Evolutionary conservation across 2,113 vertebrate species (phyloP).

Genomic region (cat (Felis catus)): DNA sequence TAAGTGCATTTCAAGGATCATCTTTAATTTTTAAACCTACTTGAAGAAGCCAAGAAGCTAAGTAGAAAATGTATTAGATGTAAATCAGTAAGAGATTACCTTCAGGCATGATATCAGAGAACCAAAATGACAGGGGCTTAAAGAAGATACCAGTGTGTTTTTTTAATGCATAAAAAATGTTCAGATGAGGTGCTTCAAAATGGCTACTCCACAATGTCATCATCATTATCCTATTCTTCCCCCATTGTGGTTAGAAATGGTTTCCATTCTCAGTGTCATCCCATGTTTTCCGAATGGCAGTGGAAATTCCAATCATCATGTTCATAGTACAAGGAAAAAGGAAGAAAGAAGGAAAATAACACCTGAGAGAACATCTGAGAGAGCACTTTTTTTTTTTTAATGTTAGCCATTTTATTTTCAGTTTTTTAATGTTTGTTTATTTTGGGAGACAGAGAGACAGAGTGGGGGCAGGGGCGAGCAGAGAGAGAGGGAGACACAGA

Average conservation of each 20-base stretch:
- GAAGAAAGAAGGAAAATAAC: neutral
- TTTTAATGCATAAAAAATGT: neutral
- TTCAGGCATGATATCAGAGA: neutral
- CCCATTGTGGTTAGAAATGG: neutral
- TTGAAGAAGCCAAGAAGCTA: neutral
- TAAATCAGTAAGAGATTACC: neutral
- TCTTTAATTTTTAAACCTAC: neutral
- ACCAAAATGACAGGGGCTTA: neutral
- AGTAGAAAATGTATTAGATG: neutral
- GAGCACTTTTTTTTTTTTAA: neutral
- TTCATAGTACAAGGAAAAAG: neutral
- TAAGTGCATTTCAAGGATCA: neutral
- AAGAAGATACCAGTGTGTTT: neutral
- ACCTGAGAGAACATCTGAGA: neutral
- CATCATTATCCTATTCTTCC: neutral
- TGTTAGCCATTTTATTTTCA: too few relatives aligned
- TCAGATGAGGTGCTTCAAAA: neutral
- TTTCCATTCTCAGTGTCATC: neutral
- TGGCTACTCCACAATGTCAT: accelerated
- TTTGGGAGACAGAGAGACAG: too few relatives aligned
- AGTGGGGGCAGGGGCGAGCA: too few relatives aligned
- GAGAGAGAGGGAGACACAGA: too few relatives aligned
- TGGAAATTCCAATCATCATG: neutral
- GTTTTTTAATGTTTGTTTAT: too few relatives aligned
- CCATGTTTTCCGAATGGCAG: neutral